Evolutionary conservation across 2,797 vertebrate genomes (phyloP), one percentile per base, ranked within the genome.

Genomic region (Hoplostethus atlanticus): DNA sequence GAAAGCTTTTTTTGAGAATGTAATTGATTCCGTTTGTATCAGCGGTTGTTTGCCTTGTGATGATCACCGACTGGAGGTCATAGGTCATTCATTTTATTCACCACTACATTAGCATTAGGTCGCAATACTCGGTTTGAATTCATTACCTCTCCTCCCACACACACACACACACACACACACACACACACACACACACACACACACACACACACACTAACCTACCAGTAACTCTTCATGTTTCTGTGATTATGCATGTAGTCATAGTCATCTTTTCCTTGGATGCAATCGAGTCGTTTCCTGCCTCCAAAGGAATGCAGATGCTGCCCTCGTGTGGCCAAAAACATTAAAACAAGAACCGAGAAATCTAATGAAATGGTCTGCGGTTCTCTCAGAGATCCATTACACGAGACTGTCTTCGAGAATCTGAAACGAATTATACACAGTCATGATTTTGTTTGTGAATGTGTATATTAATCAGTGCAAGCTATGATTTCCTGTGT

Each of bases 281-380:
- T 15, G 13, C 68, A 34, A 34, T 42, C 2, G 13, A 48, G 69
- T 71, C 63, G 40, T 64, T 66, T 59, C 11, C 65, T 5, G 9
- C 54, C 55, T 71, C 38, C 0, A 61, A 63, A 48, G 53, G 28
- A 79, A 79, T n/a, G 38, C 16, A 62, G 62, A 73, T 73, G 55
- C 84, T 87, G 84, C 88, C 89, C 85, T 66, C 91, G 0, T 79
- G 87, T 89, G 92, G 87, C 11, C 28, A 64, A 46, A 76, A 17
- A n/a, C 30, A 46, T 42, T 2, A 64, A 46, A 2, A 28, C 17
- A 74, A 30, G 3, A 60, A 6, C 12, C 28, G 3, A 15, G 30
- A 59, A 44, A 51, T 12, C 6, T 2, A 57, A 16, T n/a, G 15
- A 40, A 1, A 17, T 28, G 6, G n/a, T 7, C 4, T 25, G 44